Conservation (phyloP, 53 echinoderm and acorn worm species). For the Luidia sarsii region DNA sequence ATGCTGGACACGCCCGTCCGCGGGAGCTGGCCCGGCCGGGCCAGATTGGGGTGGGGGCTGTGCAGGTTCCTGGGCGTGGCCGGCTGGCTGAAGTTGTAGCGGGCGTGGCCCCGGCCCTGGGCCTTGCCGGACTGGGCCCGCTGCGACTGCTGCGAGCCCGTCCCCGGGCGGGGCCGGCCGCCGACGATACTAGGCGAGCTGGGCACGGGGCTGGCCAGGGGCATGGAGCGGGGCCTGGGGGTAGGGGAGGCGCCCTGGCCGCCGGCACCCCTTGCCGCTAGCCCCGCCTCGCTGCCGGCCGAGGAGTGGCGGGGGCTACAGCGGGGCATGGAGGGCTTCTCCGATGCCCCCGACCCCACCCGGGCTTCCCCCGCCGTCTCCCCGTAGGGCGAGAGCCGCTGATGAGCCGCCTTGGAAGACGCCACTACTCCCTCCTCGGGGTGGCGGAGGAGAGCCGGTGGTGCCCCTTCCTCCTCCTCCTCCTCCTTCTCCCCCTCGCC, state of each 20-base stretch:
- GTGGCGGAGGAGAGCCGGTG: not conserved
- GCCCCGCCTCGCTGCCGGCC: constrained; percentile 1
- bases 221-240: constrained; percentile 43
- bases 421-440: no score
- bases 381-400: constrained; percentile 1
- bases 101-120: constrained; percentile 57
- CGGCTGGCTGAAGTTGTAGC: constrained; percentile 72
- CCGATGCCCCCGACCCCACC: not conserved
- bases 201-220: constrained; percentile 63
- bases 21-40: constrained; percentile 79
- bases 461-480: no score
- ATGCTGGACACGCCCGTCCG: constrained; percentile 84
- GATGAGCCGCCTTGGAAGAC: not conserved
- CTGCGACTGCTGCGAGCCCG: constrained; percentile 67
- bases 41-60: constrained; percentile 75
- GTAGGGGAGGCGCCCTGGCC: no score
- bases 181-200: constrained; percentile 33
- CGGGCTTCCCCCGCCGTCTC: constrained; percentile 4
- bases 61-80: constrained; percentile 63
- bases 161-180: constrained; percentile 41
- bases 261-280: constrained; percentile 1
- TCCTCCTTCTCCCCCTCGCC: constrained; percentile 24
- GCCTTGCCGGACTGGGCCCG: constrained; percentile 74
- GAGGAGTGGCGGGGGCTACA: constrained; percentile 32
- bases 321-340: not conserved